phyloP scores from a whole-genome alignment of 2,113 vertebrate genomes.

The Grallaria varia region DNA sequence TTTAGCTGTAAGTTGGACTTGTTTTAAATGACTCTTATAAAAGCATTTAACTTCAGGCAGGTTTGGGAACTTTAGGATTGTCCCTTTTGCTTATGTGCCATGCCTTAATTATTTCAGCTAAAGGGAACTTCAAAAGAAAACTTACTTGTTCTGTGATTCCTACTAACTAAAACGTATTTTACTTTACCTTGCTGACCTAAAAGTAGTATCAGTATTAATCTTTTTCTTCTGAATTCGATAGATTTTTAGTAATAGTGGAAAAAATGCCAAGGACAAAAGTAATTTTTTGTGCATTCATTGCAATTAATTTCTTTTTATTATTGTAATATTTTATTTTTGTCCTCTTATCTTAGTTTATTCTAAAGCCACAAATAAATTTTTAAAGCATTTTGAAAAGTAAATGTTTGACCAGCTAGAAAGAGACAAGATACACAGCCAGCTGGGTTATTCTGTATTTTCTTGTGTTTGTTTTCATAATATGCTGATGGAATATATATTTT shows the following conservation, averaged over 20 bases:
- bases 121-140: neutral
- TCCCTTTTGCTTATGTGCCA: neutral
- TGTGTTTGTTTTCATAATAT: neutral
- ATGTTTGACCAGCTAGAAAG: neutral
- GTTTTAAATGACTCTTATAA: neutral
- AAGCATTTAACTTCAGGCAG: neutral
- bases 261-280: neutral
- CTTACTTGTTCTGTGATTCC: neutral
- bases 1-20: neutral
- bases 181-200: neutral
- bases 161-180: neutral
- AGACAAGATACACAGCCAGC: neutral
- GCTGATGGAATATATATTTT: neutral
- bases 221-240: neutral
- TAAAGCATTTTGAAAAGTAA: neutral
- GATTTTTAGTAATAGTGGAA: neutral
- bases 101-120: neutral
- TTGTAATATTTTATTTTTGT: neutral
- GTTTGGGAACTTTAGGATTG: neutral
- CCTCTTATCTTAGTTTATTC: neutral
- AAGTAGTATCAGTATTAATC: neutral
- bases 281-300: neutral
- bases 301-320: neutral
- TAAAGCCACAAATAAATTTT: neutral
- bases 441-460: neutral